These are phyloP conservation scores for Acanthopleura granulata DNA, from an alignment of 2,888 invertebrate genomes.

Conservation along the genomic window DNA sequence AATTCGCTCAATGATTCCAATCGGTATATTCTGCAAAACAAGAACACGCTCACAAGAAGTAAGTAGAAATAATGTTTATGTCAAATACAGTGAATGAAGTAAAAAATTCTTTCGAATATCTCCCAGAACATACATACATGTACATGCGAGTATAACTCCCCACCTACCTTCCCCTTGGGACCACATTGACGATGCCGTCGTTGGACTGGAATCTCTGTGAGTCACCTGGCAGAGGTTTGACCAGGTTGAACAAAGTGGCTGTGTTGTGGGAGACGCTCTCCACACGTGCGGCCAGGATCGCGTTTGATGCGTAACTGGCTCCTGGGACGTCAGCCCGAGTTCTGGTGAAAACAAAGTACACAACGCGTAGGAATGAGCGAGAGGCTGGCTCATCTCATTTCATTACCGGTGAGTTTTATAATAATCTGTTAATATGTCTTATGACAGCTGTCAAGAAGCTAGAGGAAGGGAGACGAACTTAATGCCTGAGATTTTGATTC, in stretches of 20 bases:
- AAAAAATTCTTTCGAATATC: too few relatives aligned
- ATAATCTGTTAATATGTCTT: too few relatives aligned
- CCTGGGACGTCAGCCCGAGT: neutral
- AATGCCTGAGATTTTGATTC: too few relatives aligned
- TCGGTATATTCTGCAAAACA: conserved; percentile 45
- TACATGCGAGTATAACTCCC: too few relatives aligned
- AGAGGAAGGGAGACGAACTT: too few relatives aligned
- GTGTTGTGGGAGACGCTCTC: neutral
- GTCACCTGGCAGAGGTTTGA: neutral
- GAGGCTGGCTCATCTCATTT: too few relatives aligned
- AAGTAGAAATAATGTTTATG: too few relatives aligned
- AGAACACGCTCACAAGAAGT: neutral
- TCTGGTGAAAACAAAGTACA: neutral
- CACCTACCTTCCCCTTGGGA: conserved; percentile 19
- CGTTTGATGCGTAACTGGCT: neutral
- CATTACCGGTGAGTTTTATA: too few relatives aligned
- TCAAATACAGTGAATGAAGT: too few relatives aligned
- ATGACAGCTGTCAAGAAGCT: too few relatives aligned
- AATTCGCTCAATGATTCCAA: conserved; percentile 51
- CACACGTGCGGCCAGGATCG: neutral
- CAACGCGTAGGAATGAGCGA: neutral
- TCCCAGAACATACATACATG: too few relatives aligned
- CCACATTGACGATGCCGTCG: conserved; percentile 8
- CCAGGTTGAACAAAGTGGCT: conserved; percentile 2
- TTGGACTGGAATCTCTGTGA: neutral